Base-by-base conservation (phyloP, 2,888 invertebrate species). In the Agonum fuliginosum region DNA sequence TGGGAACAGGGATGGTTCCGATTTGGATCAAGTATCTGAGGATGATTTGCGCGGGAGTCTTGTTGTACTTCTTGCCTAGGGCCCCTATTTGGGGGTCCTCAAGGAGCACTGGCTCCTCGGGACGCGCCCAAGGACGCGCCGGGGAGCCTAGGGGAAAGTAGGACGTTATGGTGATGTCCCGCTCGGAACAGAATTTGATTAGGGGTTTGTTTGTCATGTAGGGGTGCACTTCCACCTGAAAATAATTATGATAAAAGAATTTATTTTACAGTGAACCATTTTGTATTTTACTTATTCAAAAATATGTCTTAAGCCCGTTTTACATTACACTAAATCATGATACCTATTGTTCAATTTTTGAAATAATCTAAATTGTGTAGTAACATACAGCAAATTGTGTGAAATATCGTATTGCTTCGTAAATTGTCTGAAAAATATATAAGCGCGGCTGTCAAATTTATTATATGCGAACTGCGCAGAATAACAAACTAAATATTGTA, bases 91-190 rank as follows among this genome's bases (percentile, higher is more conserved):
- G 85, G 0, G 89, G 87, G 81, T 92, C 90, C 0, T 90, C 88
- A 82, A 92, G 81, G 1, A 93, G 85, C 43, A 86, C 85, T 0
- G 91, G 91, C 81, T 92, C 93, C 0, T 87, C 91, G 0, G 93
- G 91, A 83, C 91, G 91, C 2, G 91, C 91, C 90, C 91, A 93
- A 5, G 93, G 92, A 37, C 93, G 88, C 83, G 93, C 92, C 0
- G 94, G 93, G 0, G 93, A 91, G 5, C 94, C 95, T 6, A 96
- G 89, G 0, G 95, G 95, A 71, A 94, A 93, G 86, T 95, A 96
- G 0, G 94, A 95, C 0, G 93, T 94, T 6, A 95, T 88, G 0
- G 88, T 86, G 30, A 96, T 91, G 67, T 89, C 89, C 0, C 90
- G 87, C 0, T 90, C 86, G 80, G 89, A 89, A 86, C 95, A 93